Conservation (phyloP, 1,140 invertebrate genomes). For the Fopius arisanus region DNA sequence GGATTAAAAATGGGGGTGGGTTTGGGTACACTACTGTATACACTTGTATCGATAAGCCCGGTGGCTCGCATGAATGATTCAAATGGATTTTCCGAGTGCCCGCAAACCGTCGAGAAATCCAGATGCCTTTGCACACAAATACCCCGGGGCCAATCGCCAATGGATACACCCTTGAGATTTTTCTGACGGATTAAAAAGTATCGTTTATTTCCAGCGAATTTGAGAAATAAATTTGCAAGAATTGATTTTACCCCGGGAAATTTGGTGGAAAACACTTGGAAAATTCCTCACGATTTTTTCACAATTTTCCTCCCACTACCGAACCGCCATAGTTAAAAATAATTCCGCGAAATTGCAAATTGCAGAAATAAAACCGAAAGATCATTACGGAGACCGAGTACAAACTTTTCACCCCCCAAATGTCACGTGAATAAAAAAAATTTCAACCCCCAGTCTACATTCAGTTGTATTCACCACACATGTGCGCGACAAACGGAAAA, state of each 20-base stretch:
- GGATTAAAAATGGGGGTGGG: background rate
- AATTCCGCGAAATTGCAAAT: too few relatives aligned
- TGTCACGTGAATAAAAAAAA: background rate
- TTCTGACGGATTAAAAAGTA: background rate
- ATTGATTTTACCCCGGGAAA: too few relatives aligned
- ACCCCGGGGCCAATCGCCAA: background rate
- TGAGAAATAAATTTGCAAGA: too few relatives aligned
- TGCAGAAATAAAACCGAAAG: too few relatives aligned
- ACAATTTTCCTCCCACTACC: too few relatives aligned
- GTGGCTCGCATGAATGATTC: conserved; percentile 25
- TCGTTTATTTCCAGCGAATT: background rate
- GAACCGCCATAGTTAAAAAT: too few relatives aligned
- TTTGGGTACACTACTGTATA: background rate
- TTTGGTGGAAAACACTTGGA: too few relatives aligned
- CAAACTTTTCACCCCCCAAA: too few relatives aligned
- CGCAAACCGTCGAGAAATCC: conserved; percentile 8
- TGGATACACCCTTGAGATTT: background rate
- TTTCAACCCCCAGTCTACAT: background rate
- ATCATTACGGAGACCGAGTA: too few relatives aligned
- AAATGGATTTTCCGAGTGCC: conserved; percentile 23
- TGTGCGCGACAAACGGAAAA: background rate
- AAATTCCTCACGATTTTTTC: too few relatives aligned
- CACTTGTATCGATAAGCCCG: conserved; percentile 20
- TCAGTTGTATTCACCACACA: background rate
- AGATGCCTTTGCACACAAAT: conserved; percentile 14